Conservation (phyloP, 1,140 invertebrate species). For the Coptotermes formosanus region DNA sequence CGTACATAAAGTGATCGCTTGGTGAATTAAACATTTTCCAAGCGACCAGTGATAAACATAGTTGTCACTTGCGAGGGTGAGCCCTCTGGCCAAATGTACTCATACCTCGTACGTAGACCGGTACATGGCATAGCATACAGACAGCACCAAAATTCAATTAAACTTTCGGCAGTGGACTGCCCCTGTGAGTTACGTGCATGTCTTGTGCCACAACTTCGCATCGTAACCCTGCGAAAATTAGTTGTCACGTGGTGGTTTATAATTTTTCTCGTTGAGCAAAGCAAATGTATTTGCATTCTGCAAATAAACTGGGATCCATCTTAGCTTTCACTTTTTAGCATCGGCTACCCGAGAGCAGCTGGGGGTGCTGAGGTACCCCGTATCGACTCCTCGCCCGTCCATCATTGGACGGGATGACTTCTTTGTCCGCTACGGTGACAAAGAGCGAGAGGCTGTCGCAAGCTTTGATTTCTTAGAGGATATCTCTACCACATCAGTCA, state of each 20-base stretch:
- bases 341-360: conserved; percentile 58
- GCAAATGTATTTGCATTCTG: background rate
- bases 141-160: no score
- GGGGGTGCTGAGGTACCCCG: conserved; percentile 51
- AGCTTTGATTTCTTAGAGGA: conserved; percentile 77
- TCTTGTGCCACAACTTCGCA: no score
- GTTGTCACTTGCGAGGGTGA: no score
- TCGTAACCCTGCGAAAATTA: no score
- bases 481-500: conserved; percentile 53
- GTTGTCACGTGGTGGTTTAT: background rate
- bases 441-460: conserved; percentile 71
- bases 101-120: no score
- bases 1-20: no score
- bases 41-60: no score
- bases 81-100: no score
- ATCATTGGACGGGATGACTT: conserved; percentile 73
- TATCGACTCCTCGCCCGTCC: conserved; percentile 54
- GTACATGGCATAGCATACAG: no score
- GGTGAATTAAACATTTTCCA: no score
- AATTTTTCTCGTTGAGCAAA: background rate
- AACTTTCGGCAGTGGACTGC: no score
- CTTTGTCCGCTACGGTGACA: conserved; percentile 73
- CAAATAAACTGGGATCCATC: background rate
- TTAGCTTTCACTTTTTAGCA: conserved; percentile 44
- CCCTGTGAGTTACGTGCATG: no score